These are phyloP conservation scores for Bombus superbus DNA, from an alignment of 1,140 invertebrate species.

Conservation along the genomic window DNA sequence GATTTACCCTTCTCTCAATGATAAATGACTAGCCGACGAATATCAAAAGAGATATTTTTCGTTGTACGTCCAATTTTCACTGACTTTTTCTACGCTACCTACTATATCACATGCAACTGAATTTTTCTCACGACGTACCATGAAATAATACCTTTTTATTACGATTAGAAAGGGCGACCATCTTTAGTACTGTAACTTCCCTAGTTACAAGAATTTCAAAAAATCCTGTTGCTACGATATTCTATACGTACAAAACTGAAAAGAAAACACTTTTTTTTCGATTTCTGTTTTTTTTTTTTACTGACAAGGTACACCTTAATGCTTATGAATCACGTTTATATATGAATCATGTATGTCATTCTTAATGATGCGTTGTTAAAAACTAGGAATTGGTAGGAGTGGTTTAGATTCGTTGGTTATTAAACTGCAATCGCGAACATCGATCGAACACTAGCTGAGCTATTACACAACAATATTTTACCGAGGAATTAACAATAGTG, in stretches of 20 bases:
- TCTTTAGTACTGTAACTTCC: too few relatives aligned
- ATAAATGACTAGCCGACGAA: too few relatives aligned
- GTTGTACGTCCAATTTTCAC: too few relatives aligned
- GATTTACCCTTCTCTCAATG: too few relatives aligned
- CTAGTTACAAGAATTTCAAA: too few relatives aligned
- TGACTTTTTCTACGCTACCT: too few relatives aligned
- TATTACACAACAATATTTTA: slow-evolving; percentile 10
- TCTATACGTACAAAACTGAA: background rate
- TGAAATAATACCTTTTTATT: too few relatives aligned
- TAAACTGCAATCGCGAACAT: background rate
- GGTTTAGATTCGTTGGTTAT: background rate
- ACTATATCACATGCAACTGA: too few relatives aligned
- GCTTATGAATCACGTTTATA: background rate
- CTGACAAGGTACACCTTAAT: background rate
- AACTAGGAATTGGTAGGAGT: background rate
- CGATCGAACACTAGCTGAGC: background rate
- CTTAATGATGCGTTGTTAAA: background rate
- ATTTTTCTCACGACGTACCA: too few relatives aligned
- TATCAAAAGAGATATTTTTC: too few relatives aligned
- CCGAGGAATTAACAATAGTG: slow-evolving; percentile 27
- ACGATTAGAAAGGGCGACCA: too few relatives aligned
- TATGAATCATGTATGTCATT: background rate
- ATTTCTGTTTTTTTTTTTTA: background rate
- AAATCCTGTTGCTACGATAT: background rate
- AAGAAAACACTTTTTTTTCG: background rate